These are phyloP conservation scores for Microcebus tavaratra DNA, from an alignment of 2,113 vertebrate species.

Conservation along the genomic window DNA sequence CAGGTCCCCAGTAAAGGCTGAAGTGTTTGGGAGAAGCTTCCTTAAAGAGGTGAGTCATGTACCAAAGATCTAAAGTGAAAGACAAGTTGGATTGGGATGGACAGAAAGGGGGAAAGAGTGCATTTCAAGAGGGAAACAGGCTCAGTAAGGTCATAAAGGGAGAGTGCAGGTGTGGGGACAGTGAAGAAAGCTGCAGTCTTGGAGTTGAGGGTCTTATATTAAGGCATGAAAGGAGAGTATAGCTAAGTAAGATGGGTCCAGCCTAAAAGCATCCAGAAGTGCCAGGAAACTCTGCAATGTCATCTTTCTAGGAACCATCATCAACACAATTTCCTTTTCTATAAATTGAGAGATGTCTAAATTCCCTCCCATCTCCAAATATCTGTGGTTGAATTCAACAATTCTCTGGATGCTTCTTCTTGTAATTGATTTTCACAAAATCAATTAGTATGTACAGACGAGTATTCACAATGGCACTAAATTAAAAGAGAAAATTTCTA, in stretches of 20 bases:
- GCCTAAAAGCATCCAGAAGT: neutral
- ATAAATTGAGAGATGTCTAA: neutral
- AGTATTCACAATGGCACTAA: neutral
- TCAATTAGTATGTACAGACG: neutral
- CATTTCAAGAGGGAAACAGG: neutral
- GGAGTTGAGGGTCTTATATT: neutral
- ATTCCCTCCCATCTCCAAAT: neutral
- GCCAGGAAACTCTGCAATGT: neutral
- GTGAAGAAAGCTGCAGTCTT: neutral
- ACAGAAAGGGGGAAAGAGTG: neutral
- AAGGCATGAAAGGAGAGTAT: neutral
- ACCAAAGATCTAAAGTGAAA: neutral
- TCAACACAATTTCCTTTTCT: conserved; percentile 6
- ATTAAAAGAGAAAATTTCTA: neutral
- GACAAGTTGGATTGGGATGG: neutral
- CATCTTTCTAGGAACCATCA: conserved; percentile 36
- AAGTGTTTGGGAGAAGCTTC: neutral
- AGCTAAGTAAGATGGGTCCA: neutral
- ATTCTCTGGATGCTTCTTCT: neutral
- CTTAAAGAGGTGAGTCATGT: neutral
- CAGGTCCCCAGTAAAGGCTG: neutral
- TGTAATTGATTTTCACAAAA: neutral
- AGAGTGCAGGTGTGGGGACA: neutral
- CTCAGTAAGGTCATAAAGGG: neutral
- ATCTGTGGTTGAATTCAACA: conserved; percentile 13